Percentiles rank a stretch among this genome's conserved stretches.
Evolutionary conservation across 2,888 invertebrate genomes (phyloP).

Genomic region (Synanthedon andrenaeformis): DNA sequence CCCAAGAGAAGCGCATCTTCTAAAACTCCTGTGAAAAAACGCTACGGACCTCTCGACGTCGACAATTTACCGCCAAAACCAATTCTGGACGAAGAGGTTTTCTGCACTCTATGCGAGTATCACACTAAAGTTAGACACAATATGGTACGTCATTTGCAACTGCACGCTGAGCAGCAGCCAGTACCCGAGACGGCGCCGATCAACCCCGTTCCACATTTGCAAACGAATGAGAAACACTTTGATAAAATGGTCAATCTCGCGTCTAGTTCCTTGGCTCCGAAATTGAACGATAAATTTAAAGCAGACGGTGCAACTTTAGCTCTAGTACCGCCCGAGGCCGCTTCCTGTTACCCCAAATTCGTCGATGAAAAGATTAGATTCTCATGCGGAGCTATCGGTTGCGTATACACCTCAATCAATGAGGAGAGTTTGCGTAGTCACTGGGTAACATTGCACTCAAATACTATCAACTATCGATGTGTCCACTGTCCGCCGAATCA

Average conservation of each 20-base stretch:
- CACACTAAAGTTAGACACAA: conserved; percentile 78
- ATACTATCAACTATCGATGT: conserved; percentile 73
- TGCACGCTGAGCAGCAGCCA: conserved; percentile 74
- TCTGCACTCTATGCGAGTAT: conserved; percentile 77
- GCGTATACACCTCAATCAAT: conserved; percentile 78
- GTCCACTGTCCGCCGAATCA: conserved; percentile 77
- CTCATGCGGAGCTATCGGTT: conserved; percentile 78
- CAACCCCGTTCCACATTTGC: conserved; percentile 85
- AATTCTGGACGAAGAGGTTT: conserved; percentile 71
- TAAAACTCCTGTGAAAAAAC: conserved; percentile 17
- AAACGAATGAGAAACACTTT: conserved; percentile 83
- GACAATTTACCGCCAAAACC: conserved; percentile 73
- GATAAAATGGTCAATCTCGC: conserved; percentile 89
- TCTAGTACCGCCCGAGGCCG: conserved; percentile 23
- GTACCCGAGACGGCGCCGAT: conserved; percentile 79
- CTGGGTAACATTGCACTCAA: conserved; percentile 77
- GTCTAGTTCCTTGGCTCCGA: conserved; percentile 69
- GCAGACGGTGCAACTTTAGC: conserved; percentile 8
- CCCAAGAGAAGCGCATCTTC: conserved; percentile 12
- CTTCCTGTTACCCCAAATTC: conserved; percentile 49
- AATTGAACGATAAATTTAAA: conserved; percentile 20
- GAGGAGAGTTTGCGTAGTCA: conserved; percentile 80
- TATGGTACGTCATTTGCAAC: conserved; percentile 76
- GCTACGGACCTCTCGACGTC: conserved; percentile 72
- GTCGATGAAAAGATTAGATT: conserved; percentile 71